Base-by-base conservation (phyloP, 2,888 invertebrate genomes). In the Magallana nippona region DNA sequence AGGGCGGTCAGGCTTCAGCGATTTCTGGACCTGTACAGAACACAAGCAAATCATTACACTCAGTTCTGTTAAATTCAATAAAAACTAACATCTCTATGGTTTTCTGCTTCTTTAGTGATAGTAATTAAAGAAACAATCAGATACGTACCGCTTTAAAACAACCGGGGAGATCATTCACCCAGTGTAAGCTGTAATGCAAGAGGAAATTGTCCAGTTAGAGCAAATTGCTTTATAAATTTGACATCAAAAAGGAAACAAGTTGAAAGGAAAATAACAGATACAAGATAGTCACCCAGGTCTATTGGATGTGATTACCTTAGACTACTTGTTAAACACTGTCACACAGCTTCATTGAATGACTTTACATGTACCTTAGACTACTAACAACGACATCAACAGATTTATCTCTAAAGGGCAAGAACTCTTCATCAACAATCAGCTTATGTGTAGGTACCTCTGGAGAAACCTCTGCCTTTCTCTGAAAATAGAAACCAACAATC, bases 111-210 rank as follows among this genome's bases (percentile, higher is more conserved):
- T 44, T 0, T 44, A 44, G 44, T 44, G 44, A 44, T 44, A 8
- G 44, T 44, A 5, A 44, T 44, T 44, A 44, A 60, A 82, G 55
- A 55, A 44, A 55, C 44, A 81, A 60, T 17, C 63, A n/a, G 15
- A 80, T 19, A 57, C 87, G 83, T 85, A 94, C 94, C 90, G 93
- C 94, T 87, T 90, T 92, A 87, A 95, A 95, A 78, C 94, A 93
- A 5, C 97, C 97, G 0, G 99, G 99, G n/a, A 99, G 95, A 94
- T 99, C 97, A 93, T 99, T 99, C 0, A 99, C 98, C 99, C 99
- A 99, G 93, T 99, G 99, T 63, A 99, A 95, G 86, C 96, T 97
- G 91, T 60, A 93, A 89, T 55, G 71, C 63, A 55, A 60, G 15
- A 63, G 3, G 10, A 60, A n/a, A 78, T 10, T 22, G 11, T 55